Base-by-base conservation (phyloP, 2,888 invertebrate species). In the Entomobrya proxima region DNA sequence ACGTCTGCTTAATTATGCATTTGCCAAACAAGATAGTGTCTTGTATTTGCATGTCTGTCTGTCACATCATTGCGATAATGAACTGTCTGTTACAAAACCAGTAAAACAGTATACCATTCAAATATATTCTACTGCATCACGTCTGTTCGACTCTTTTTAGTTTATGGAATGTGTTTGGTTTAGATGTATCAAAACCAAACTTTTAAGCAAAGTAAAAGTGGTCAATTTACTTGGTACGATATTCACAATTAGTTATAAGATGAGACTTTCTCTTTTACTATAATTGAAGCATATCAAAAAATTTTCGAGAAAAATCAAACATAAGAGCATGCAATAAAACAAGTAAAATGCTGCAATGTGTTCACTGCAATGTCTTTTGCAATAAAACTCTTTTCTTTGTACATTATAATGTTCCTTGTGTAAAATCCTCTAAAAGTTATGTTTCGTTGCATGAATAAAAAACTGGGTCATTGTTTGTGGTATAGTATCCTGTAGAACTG, bases 221-320 rank as follows among this genome's bases (percentile, higher is more conserved):
- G 2, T 27, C 24, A 55, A 5, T 55, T 55, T 55, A 27, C 21
- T 55, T 27, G 27, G 21, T 55, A 40, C 24, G 64, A 35, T 18
- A 37, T 21, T 69, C 35, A 69, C 40, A 21, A 69, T 69, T 69
- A 50, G 15, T 44, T 24, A 24, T 15, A 47, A 47, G 72, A 44
- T 21, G 27, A n/a, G n/a, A n/a, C n/a, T n/a, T 21, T 40, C 24
- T 69, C 27, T 18, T 21, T 27, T 24, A 30, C 1, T 24, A 30
- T 75, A 75, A 75, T 75, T 75, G 52, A 75, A 75, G 75, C 18
- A 52, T 55, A 50, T 75, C 75, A 75, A 52, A 52, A 74, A 30
- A 30, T 3, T 75, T 6, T 74, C 32, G 11, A 9, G 15, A 67
- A 61, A 37, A 40, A 2, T 40, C 37, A 32, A 67, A 18, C 2